phyloP scores from a whole-genome alignment of 2,888 invertebrate genomes.

The Cantharis rustica region DNA sequence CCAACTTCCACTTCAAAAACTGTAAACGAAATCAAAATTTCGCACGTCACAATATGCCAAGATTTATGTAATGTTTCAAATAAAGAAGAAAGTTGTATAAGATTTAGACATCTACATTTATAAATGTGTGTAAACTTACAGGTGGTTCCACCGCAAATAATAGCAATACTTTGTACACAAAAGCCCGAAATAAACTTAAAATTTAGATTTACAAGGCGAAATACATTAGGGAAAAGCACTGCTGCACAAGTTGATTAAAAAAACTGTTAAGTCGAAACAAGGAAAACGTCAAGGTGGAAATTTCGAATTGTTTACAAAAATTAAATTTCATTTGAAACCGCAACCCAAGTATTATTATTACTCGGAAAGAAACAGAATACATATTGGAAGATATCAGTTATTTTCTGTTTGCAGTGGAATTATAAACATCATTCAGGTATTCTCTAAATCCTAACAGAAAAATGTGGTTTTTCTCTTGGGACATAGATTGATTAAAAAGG shows the following conservation, averaged over 20 bases:
- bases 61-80: not conserved
- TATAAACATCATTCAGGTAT: conserved; percentile 11
- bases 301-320: not conserved
- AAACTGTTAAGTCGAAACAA: not conserved
- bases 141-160: not conserved
- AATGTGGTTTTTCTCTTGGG: conserved; percentile 17
- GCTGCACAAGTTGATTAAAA: not conserved
- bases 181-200: not conserved
- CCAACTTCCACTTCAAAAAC: not conserved
- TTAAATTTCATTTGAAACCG: not conserved
- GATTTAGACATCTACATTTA: not conserved
- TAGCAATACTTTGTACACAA: not conserved
- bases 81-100: not conserved
- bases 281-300: not conserved
- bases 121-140: not conserved
- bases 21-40: not conserved
- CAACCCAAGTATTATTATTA: not conserved
- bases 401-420: conserved; percentile 1
- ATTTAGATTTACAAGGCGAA: not conserved
- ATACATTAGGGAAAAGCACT: not conserved
- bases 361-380: not conserved
- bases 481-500: conserved; percentile 26
- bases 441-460: conserved; percentile 20
- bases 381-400: not conserved
- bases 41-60: not conserved